Base-by-base conservation (phyloP, 2,888 invertebrate genomes). In the Pilophorus perplexus region DNA sequence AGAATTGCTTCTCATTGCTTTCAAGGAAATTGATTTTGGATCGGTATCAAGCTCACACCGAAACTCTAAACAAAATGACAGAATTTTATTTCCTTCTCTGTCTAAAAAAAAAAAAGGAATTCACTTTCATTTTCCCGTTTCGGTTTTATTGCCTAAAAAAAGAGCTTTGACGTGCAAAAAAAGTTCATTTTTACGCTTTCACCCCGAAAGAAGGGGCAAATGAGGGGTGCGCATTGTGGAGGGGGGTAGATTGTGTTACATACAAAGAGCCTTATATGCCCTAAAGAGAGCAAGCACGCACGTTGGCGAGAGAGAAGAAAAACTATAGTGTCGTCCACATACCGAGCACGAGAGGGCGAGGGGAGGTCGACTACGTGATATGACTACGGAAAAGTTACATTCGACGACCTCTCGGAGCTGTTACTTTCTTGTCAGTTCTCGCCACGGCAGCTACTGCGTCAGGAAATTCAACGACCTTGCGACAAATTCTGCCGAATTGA, bases 181-280 rank as follows among this genome's bases (percentile, higher is more conserved):
- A 14, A 44, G 44, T 44, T 44, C 44, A 38, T 38, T 18, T 4
- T 44, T 14, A 44, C 44, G 44, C 44, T 44, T 44, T 44, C 44
- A 44, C 44, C 20, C 22, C 44, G 3, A 22, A 18, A 18, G 4
- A 44, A 10, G 44, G 1, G 6, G 18, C 22, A 18, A 44, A 14
- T 18, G 44, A 14, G 18, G 44, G 22, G 8, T 8, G 20, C 18
- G 44, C 22, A 3, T 44, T 18, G 12, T 18, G 18, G 44, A 10
- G 44, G 10, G 12, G 12, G 10, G 44, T 44, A 44, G 44, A 44
- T 18, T 44, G 20, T 42, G 44, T 44, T 16, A 44, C 2, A 10
- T 22, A 44, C 16, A 44, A 18, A 44, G 44, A 16, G 16, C 5
- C 16, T 44, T 44, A 14, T 44, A 18, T 6, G 44, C 20, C 18